phyloP scores from a whole-genome alignment of 2,888 invertebrate genomes.

The Chrysolina haemoptera region DNA sequence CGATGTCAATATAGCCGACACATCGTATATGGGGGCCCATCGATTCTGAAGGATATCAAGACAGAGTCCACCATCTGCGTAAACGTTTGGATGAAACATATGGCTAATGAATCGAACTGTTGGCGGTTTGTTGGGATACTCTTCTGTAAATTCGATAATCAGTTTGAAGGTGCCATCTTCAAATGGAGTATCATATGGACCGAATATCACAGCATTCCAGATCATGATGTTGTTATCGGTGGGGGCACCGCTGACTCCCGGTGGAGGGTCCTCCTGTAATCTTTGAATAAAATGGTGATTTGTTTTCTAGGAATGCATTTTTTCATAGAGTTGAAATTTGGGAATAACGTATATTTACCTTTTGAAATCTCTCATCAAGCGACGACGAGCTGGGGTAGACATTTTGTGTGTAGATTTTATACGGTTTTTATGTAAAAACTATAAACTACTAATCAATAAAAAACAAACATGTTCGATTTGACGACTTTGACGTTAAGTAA shows the following conservation, averaged over 20 bases:
- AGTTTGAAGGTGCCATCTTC: slow-evolving; percentile 99
- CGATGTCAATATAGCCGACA: neutral
- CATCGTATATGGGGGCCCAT: neutral
- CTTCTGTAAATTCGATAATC: slow-evolving; percentile 99
- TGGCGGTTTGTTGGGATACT: slow-evolving; percentile 99
- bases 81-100: slow-evolving; percentile 99
- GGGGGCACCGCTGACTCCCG: slow-evolving; percentile 99
- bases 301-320: neutral
- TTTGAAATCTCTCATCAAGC: slow-evolving; percentile 98
- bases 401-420: slow-evolving; percentile 72
- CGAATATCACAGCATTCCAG: slow-evolving; percentile 99
- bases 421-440: too few species aligned
- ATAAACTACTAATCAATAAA: too few species aligned
- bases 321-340: neutral
- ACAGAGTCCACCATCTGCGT: slow-evolving; percentile 99
- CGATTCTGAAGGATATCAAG: slow-evolving; percentile 79
- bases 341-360: slow-evolving; percentile 70
- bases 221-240: slow-evolving; percentile 99
- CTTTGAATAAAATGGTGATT: slow-evolving; percentile 68
- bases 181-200: slow-evolving; percentile 97
- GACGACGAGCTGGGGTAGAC: slow-evolving; percentile 98
- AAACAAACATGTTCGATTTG: too few species aligned
- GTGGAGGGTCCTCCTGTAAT: slow-evolving; percentile 99
- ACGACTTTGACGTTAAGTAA: too few species aligned
- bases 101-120: slow-evolving; percentile 99